Evolutionary conservation across 2,797 vertebrate species (phyloP).

Genomic region (Antrozous pallidus): DNA sequence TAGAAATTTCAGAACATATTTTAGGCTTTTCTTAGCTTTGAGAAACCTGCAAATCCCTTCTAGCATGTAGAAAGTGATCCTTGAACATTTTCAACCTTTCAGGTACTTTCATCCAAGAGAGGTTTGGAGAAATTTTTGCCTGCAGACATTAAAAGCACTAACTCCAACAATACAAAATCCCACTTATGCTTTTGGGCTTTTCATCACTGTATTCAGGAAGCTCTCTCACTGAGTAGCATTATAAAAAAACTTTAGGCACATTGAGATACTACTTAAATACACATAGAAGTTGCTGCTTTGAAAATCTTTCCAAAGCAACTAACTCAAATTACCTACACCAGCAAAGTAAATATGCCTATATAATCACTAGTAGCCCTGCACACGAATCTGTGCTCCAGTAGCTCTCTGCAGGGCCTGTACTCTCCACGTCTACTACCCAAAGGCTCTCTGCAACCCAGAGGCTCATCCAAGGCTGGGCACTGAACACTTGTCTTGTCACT

Average conservation of each 20-base stretch:
- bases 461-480: no score
- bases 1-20: not conserved
- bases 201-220: constrained; percentile 35
- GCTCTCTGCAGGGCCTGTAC: no score
- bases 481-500: no score
- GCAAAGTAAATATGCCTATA: not conserved
- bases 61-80: not conserved
- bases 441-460: no score
- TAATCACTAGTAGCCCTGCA: not conserved
- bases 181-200: not conserved
- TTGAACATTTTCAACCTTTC: not conserved
- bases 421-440: no score
- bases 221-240: not conserved
- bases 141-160: constrained; percentile 22
- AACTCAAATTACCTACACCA: not conserved
- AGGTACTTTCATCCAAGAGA: not conserved
- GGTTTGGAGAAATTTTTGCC: constrained; percentile 34
- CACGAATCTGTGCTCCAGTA: no score
- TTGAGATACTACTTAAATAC: constrained; percentile 43
- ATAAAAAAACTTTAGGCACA: not conserved
- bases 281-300: not conserved
- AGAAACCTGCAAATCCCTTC: not conserved
- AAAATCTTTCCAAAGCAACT: constrained; percentile 9
- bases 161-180: constrained; percentile 29
- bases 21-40: not conserved